Conservation (phyloP, 2,888 invertebrate genomes). For the Dryocosmus kuriphilus region DNA sequence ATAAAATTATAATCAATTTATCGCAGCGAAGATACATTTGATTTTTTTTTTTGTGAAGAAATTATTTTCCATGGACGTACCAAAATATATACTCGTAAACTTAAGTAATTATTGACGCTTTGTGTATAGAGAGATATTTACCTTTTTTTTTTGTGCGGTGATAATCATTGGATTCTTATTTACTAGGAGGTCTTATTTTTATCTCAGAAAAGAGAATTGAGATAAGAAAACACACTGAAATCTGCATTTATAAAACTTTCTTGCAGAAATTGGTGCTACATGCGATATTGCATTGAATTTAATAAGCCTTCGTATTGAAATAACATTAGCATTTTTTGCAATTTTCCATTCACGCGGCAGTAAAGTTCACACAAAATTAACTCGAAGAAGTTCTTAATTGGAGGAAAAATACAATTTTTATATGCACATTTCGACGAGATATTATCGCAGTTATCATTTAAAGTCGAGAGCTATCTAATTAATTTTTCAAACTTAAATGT, state of each 20-base stretch:
- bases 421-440: not conserved
- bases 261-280: conserved; percentile 1
- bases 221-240: conserved; percentile 29
- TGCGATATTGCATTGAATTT: conserved; percentile 21
- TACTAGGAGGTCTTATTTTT: not conserved
- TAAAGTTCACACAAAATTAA: conserved; percentile 2
- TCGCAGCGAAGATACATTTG: not conserved
- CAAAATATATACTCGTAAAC: no score
- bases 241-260: conserved; percentile 12
- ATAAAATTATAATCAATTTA: not conserved
- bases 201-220: conserved; percentile 21
- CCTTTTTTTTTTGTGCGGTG: not conserved
- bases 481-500: not conserved
- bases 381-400: no score
- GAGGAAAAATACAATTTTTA: not conserved
- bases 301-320: not conserved
- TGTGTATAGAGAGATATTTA: not conserved
- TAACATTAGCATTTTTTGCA: not conserved
- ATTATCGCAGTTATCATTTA: not conserved
- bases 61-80: no score
- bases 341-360: not conserved
- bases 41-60: no score
- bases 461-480: not conserved
- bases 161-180: not conserved
- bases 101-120: not conserved